Percentiles rank a stretch among this genome's conserved stretches.
Evolutionary conservation across 2,797 vertebrate genomes (phyloP).

Genomic region (Galaxias olidus): DNA sequence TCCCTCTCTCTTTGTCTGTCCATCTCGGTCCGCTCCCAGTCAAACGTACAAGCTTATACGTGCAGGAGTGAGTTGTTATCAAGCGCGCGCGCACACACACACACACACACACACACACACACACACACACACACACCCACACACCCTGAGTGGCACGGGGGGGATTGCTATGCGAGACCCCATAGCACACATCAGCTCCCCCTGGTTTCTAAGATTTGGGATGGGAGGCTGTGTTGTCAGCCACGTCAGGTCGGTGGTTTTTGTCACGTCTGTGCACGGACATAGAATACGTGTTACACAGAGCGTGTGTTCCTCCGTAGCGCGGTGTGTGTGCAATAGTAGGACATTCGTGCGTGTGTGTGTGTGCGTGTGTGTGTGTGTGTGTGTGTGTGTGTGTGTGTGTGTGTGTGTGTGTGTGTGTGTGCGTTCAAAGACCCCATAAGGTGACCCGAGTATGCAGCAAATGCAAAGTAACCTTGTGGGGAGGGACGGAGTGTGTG

Average conservation of each 20-base stretch:
- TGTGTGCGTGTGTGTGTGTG: constrained; percentile 14
- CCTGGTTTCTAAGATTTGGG: constrained; percentile 30
- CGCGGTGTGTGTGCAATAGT: no score
- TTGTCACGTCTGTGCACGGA: no score
- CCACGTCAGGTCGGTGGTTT: background rate
- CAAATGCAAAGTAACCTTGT: constrained; percentile 57
- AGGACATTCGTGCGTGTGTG: no score
- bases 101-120: constrained; percentile 19
- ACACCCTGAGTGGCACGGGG: constrained; percentile 33
- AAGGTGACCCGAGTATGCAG: constrained; percentile 53
- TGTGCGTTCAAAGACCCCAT: constrained; percentile 12
- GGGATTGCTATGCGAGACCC: constrained; percentile 13
- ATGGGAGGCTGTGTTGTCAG: constrained; percentile 35
- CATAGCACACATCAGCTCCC: constrained; percentile 21
- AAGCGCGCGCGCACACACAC: constrained; percentile 6
- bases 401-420: constrained; percentile 1
- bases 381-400: constrained; percentile 1
- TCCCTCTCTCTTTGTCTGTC: constrained; percentile 2
- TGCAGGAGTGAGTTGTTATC: constrained; percentile 1
- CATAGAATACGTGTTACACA: no score
- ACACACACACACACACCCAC: constrained; percentile 21
- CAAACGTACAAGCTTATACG: background rate
- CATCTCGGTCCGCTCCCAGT: background rate
- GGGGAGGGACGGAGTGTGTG: background rate
- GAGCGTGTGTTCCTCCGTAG: no score